A percentile compares a stretch with the other conserved stretches of the same genome.
Conservation (phyloP, 2,113 vertebrate genomes). For the Cephalophus harveyi region DNA sequence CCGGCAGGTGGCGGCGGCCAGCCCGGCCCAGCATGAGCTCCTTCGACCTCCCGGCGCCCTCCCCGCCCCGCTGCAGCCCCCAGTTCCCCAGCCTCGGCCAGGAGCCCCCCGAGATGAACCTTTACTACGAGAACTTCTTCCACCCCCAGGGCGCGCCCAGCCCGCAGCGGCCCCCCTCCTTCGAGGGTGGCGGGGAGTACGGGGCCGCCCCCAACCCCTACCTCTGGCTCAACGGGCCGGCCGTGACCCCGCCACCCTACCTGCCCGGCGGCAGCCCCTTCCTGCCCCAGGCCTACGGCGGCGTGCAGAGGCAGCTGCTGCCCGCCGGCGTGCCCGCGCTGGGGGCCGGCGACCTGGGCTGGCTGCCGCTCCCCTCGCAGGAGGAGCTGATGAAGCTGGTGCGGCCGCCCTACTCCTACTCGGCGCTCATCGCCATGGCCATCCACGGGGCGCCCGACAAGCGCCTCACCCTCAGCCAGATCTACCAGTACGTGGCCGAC, state of each 20-base stretch:
- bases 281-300: conserved; percentile 93
- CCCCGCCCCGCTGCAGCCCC: conserved; percentile 93
- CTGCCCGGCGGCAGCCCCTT: conserved; percentile 88
- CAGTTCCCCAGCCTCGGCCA: conserved; percentile 97
- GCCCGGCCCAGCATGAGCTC: conserved; percentile 87
- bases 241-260: conserved; percentile 89
- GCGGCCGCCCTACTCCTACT: conserved; percentile 97
- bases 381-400: conserved; percentile 99
- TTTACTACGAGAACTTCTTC: conserved; percentile 96
- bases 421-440: conserved; percentile 98
- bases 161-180: conserved; percentile 91
- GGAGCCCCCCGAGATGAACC: conserved; percentile 94
- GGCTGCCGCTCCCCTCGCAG: conserved; percentile 96
- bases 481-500: conserved; percentile 98
- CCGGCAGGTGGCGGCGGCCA: background rate
- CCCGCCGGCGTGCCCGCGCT: conserved; percentile 85
- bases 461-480: conserved; percentile 96
- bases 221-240: conserved; percentile 94
- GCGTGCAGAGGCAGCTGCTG: conserved; percentile 91
- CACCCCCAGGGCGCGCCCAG: conserved; percentile 93
- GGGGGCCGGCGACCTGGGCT: conserved; percentile 90
- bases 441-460: conserved; percentile 95
- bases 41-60: conserved; percentile 90
- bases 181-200: conserved; percentile 90
- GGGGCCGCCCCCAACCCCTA: conserved; percentile 90